Conservation (phyloP, 2,113 vertebrate species). For the Grus americana region DNA sequence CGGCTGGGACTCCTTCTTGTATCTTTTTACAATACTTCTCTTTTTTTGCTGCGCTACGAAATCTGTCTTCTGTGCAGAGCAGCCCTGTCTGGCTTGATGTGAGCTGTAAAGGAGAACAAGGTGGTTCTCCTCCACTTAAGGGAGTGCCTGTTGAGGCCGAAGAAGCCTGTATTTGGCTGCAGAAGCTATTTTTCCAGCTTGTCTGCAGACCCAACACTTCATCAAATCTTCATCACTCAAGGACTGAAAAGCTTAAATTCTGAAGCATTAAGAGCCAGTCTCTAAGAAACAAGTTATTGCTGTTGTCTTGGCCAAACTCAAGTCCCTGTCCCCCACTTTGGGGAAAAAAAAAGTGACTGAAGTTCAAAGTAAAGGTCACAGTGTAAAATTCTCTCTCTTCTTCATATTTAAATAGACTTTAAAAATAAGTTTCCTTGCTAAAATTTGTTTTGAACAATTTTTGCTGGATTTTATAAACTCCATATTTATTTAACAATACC, state of each 20-base stretch:
- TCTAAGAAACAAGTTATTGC: not conserved
- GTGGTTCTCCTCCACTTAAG: not conserved
- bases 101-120: not conserved
- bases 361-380: not conserved
- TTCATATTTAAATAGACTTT: not conserved
- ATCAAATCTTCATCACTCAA: slow-evolving; percentile 16
- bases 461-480: not conserved
- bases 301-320: not conserved
- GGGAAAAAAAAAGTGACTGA: no score
- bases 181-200: slow-evolving; percentile 5
- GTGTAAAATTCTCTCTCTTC: not conserved
- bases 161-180: not conserved
- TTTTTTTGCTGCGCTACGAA: not conserved
- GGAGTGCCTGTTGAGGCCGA: not conserved
- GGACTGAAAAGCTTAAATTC: not conserved
- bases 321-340: not conserved
- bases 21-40: not conserved
- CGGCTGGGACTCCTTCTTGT: not conserved
- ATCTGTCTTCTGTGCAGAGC: not conserved
- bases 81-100: not conserved
- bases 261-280: not conserved
- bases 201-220: not conserved
- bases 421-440: not conserved
- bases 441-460: not conserved
- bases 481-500: not conserved